Evolutionary conservation across 2,797 vertebrate genomes (phyloP).

Genomic region (Parauchenoglanis punctatus): DNA sequence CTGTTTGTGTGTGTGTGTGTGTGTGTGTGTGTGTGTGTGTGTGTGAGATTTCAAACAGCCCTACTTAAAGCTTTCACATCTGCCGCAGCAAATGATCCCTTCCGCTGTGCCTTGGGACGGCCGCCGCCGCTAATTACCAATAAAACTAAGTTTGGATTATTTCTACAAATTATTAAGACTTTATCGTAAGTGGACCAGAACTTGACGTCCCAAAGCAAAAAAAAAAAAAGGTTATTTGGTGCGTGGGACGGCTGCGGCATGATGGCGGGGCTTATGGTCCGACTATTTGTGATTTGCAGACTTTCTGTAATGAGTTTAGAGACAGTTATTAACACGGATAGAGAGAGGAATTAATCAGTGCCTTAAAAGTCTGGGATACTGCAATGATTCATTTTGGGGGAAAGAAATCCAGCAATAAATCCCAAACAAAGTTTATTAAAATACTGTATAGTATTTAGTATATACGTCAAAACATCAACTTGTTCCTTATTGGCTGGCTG

Average conservation of each 20-base stretch:
- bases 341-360: neutral
- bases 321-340: constrained; percentile 1
- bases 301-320: constrained; percentile 9
- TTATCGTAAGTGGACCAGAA: constrained; percentile 83
- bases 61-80: constrained; percentile 82
- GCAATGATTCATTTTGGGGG: neutral
- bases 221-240: constrained; percentile 63
- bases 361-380: neutral
- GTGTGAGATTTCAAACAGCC: constrained; percentile 78
- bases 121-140: constrained; percentile 88
- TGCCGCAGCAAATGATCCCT: constrained; percentile 79
- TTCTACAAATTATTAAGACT: constrained; percentile 90
- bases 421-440: neutral
- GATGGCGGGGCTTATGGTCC: constrained; percentile 50
- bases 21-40: constrained; percentile 70
- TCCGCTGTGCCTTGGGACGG: constrained; percentile 73
- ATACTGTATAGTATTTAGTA: too few relatives aligned
- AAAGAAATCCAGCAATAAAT: neutral
- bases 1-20: constrained; percentile 58
- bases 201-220: constrained; percentile 72
- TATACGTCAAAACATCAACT: neutral
- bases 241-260: constrained; percentile 64
- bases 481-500: neutral
- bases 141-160: constrained; percentile 87
- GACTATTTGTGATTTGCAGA: neutral